Evolutionary conservation across 35 echinoderm and acorn worm genomes (phyloP).

Genomic region (Holothuria glaberrima): DNA sequence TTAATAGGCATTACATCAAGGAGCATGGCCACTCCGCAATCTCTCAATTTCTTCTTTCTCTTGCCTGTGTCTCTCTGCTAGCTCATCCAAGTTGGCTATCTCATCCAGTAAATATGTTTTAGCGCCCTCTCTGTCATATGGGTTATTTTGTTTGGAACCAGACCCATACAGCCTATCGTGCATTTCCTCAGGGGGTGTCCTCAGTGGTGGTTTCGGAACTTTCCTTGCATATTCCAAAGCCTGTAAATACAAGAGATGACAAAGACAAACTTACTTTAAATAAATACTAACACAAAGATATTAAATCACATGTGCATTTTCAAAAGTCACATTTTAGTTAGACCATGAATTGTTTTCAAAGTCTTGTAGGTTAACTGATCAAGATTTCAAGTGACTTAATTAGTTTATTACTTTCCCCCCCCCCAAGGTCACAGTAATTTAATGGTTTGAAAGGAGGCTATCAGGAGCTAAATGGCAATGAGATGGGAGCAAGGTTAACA

Average conservation of each 20-base stretch:
- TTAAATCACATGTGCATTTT: no score
- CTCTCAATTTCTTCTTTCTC: constrained; percentile 80
- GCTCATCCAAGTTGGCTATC: constrained; percentile 74
- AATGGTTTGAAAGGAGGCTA: no score
- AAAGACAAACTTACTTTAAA: not conserved
- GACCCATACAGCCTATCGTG: constrained; percentile 77
- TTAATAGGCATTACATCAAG: not conserved
- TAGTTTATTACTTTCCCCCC: no score
- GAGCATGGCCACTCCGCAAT: constrained; percentile 48
- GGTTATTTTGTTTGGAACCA: constrained; percentile 14
- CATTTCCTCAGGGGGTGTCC: constrained; percentile 69
- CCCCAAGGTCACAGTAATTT: no score
- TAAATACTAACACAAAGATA: no score
- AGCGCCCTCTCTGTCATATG: constrained; percentile 22
- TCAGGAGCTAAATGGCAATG: no score
- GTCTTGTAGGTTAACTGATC: no score
- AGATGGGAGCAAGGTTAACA: no score
- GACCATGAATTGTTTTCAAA: no score
- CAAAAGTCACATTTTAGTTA: no score
- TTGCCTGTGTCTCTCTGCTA: constrained; percentile 70
- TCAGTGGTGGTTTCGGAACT: constrained; percentile 68
- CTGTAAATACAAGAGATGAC: constrained; percentile 18
- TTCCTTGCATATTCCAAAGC: constrained; percentile 85
- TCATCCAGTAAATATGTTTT: constrained; percentile 53
- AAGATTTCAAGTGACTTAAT: no score